A percentile compares a stretch with the other conserved stretches of the same genome.
These are phyloP conservation scores for Linnaemya tessellans DNA, from an alignment of 2,888 invertebrate genomes.

Conservation along the genomic window DNA sequence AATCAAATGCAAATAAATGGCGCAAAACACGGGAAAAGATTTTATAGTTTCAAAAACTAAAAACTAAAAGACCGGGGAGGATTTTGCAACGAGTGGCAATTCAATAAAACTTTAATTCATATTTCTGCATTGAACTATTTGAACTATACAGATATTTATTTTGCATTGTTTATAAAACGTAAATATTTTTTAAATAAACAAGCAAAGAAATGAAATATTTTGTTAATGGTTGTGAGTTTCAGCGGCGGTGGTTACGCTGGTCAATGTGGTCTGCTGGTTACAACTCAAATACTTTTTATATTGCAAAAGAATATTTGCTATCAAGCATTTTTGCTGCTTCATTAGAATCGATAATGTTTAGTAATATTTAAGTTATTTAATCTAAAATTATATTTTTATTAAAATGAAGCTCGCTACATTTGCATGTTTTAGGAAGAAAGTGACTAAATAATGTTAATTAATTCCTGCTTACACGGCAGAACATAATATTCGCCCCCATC, in stretches of 20 bases:
- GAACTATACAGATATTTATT: background rate
- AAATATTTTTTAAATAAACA: constrained; percentile 18
- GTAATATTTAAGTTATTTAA: background rate
- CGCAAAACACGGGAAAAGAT: background rate
- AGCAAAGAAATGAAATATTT: constrained; percentile 29
- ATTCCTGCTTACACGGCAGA: too few species aligned
- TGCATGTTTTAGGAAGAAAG: too few species aligned
- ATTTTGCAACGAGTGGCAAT: background rate
- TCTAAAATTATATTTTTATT: too few species aligned
- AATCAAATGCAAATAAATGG: constrained; percentile 20
- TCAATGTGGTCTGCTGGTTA: constrained; percentile 2
- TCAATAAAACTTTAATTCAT: background rate
- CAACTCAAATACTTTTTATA: background rate
- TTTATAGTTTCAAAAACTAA: constrained; percentile 2
- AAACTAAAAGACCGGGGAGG: background rate
- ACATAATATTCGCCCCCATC: too few species aligned
- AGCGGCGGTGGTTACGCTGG: background rate
- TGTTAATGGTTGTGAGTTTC: constrained; percentile 12
- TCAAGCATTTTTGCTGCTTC: background rate
- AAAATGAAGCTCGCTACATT: too few species aligned
- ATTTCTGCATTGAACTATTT: constrained; percentile 2
- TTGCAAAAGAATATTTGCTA: background rate
- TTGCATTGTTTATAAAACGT: background rate
- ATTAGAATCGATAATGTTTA: background rate
- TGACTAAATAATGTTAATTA: too few species aligned